Base-by-base conservation (phyloP, 1,140 invertebrate species). In the Aricia agestis region DNA sequence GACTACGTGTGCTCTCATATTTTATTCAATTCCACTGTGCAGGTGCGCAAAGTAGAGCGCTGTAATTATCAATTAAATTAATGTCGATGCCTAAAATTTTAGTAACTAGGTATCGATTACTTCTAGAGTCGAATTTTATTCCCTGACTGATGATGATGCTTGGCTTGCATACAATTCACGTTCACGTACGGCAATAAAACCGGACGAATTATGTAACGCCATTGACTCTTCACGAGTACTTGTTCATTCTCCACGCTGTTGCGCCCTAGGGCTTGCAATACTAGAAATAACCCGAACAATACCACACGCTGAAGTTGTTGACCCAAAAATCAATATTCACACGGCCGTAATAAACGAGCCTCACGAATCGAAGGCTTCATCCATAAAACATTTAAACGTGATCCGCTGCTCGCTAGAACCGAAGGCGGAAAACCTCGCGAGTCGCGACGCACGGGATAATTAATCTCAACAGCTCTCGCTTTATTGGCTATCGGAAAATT, bases 291-390 rank as follows among this genome's bases (percentile, higher is more conserved):
- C 72, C 70, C 81, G 81, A 85, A 80, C 75, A 77, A 78, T 75
- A 71, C 74, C 73, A 81, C 76, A 84, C 82, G 78, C 79, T 84
- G 80, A 84, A 85, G 84, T 77, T 82, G 79, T 89, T 89, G 86
- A 89, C 88, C 88, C 75, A 89, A 89, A 90, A 89, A 89, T 90
- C 83, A 90, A 86, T 90, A 90, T 90, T 89, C 88, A 89, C 82
- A 84, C 80, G 78, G 75, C 72, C 72, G 85, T 81, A 86, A 89
- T 89, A 87, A 87, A 86, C 76, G 84, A 76, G 85, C 81, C 84
- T 86, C 76, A 82, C 84, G 78, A 89, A 90, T 88, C 80, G 84
- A 88, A 85, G 81, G 82, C 79, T 81, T 77, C 78, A 84, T 86
- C 78, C 84, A 88, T 90, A 88, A 90, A 88, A 87, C 84, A 90